phyloP scores from a whole-genome alignment of 2,888 invertebrate species.

The Operophtera brumata region DNA sequence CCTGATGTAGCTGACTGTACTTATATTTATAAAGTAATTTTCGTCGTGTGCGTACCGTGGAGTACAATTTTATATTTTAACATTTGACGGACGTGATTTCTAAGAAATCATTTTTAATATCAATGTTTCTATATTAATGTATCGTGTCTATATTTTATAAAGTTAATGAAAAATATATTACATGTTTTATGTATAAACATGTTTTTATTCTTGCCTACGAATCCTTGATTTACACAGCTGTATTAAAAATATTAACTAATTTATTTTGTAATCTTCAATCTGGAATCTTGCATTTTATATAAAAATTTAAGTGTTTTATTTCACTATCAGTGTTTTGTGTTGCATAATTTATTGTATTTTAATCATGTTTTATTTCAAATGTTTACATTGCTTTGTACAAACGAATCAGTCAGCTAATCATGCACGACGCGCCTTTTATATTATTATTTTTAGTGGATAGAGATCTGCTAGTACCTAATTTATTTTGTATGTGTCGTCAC shows the following conservation, averaged over 20 bases:
- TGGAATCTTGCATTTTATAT: conserved; percentile 38
- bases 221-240: conserved; percentile 41
- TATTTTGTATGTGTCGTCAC: conserved; percentile 29
- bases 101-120: conserved; percentile 60
- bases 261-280: conserved; percentile 23
- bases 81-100: conserved; percentile 60
- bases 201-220: conserved; percentile 68
- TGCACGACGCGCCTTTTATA: conserved; percentile 43
- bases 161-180: conserved; percentile 39
- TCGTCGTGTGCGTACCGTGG: conserved; percentile 41
- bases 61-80: conserved; percentile 54
- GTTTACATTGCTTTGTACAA: conserved; percentile 66
- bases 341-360: conserved; percentile 74
- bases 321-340: conserved; percentile 62
- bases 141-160: conserved; percentile 33
- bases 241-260: conserved; percentile 22
- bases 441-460: conserved; percentile 38
- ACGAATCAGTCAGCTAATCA: conserved; percentile 37
- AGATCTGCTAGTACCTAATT: conserved; percentile 72
- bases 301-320: conserved; percentile 47
- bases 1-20: neutral
- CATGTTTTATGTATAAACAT: conserved; percentile 47
- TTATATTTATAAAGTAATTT: conserved; percentile 31
- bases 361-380: conserved; percentile 63
- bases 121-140: conserved; percentile 42